Base-by-base conservation (phyloP, 2,113 vertebrate species). In the Parus major region DNA sequence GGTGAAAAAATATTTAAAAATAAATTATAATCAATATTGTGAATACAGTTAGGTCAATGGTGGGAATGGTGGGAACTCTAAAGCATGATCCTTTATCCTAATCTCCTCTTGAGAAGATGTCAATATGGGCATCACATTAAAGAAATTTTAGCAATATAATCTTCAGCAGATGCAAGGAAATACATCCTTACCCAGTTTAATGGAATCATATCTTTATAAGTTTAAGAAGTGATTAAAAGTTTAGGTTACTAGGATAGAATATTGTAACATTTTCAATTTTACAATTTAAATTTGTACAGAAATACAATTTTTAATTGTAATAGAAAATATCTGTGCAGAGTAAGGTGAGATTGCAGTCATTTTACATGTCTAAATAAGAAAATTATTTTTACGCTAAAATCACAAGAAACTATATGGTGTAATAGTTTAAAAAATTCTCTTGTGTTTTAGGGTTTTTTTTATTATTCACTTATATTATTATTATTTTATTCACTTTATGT, bases 31-130 rank as follows among this genome's bases (percentile, higher is more conserved):
- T 94, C 60, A 6, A 95, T 95, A 61, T 15, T 17, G 3, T 88
- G 71, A 78, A 76, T 84, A 96, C 95, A 79, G 92, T 88, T 90
- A 94, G 72, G 85, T 92, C 87, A 96, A 91, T 86, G 76, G 24
- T 72, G 85, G 53, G 59, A 95, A 89, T 70, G 88, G 25, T 59
- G 88, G 63, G 35, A 90, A 44, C 31, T 83, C 64, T 68, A 79
- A 57, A 39, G 76, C 86, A 60, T 76, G 41, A 93, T 86, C 50
- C 35, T 82, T 84, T 94, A 95, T 90, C 35, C 57, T 96, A 95
- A 96, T 94, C 72, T 83, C n/a, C 76, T 91, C 81, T 94, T 53
- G 64, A 86, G 65, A 92, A 92, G 25, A 11, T 76, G 61, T 90
- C 93, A 94, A 69, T 93, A 92, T 46, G 50, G 71, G 7, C 50